Evolutionary conservation across 1,140 invertebrate species (phyloP), one percentile per base, ranked within the genome.

Genomic region (Drosophila tani): DNA sequence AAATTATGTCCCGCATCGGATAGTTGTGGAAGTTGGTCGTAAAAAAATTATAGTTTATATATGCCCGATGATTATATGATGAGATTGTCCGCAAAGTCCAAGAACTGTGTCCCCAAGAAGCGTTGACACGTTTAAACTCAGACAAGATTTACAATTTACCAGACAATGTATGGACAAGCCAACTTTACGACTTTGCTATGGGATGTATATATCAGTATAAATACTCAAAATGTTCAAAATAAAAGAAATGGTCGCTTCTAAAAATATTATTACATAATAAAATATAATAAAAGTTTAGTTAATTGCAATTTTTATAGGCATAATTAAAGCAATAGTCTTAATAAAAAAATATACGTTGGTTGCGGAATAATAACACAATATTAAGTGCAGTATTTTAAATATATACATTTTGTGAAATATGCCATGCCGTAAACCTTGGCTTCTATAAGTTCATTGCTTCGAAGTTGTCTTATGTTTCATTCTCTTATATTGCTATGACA

Each of bases 1-100:
- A 90, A 88, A 88, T 78, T 88, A 75, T 88, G 66, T 71, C 85
- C 66, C 66, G 63, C 76, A 79, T 86, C 75, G 79, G 82, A 73
- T 29, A 56, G 47, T 50, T 58, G 57, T 45, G 50, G 35, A 71
- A 69, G 51, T 71, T 49, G 78, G 50, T 75, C 43, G 80, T 88
- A 84, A 90, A 82, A 83, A 88, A 75, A 68, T 75, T 68, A 88
- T 88, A 71, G 49, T 74, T 77, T 65, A 85, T 77, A 64, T 73
- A 67, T 45, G 35, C 45, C 55, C 43, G 35, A 56, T 53, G 59
- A 35, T 45, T 63, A 35, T 49, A 63, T 47, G 50, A 67, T 47
- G 64, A 53, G 55, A 50, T 40, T 56, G 24, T 51, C 65, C 24
- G 29, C 46, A 35, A 11, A 35, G 32, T 35, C 35, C 53, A 40